Base-by-base conservation (phyloP, 2,888 invertebrate genomes). In the Epiblema foenella region DNA sequence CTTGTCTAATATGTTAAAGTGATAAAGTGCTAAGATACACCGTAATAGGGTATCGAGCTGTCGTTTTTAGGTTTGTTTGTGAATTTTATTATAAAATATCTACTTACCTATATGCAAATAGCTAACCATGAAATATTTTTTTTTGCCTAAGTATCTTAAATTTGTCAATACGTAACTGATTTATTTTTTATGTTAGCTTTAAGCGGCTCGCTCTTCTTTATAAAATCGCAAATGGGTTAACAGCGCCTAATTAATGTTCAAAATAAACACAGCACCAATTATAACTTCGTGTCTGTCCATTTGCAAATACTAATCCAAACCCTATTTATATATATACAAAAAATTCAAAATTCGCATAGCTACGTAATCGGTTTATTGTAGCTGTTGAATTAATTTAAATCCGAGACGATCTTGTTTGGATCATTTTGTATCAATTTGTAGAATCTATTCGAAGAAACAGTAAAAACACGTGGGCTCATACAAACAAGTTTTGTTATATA, bases 341-440 rank as follows among this genome's bases (percentile, higher is more conserved):
- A n/a, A 57, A 33, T 54, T 65, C 42, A 24, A 42, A 15, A 29
- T 42, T n/a, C 2, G 17, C 39, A 15, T 9, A 12, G 11, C 49
- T 5, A 5, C 8, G 8, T 62, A 60, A 62, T 33, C 39, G 7
- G 54, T 62, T 68, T 60, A 68, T 60, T 60, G 60, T n/a, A 29
- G 52, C 29, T 46, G 59, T 68, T 58, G 33, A 59, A 58, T 59
- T 67, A 9, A 67, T 58, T 68, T 59, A 37, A 52, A 60, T 17
- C 52, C n/a, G 39, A 54, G 52, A 54, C 39, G 37, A 37, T 54
- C 37, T 52, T 64, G 64, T 39, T 39, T 64, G 39, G n/a, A n/a
- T 64, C 15, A 9, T 39, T 52, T 24, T 64, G n/a, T 64, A 37
- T 7, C n/a, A 0, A 37, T 5, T 18, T 15, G 15, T 63, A 54